These are phyloP conservation scores for Lingula anatina DNA, from an alignment of 2,888 invertebrate species.

Conservation along the genomic window DNA sequence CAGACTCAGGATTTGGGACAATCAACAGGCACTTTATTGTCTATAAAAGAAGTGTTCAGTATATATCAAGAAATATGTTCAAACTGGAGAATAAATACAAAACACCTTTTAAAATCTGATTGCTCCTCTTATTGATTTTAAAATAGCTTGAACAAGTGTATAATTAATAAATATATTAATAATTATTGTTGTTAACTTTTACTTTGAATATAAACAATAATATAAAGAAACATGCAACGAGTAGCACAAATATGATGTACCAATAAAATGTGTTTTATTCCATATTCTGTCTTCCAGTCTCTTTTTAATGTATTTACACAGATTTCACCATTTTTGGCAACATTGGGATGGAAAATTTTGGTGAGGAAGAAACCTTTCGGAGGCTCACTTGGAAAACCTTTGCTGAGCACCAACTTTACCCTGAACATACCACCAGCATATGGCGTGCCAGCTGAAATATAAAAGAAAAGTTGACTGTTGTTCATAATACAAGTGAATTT, in stretches of 20 bases:
- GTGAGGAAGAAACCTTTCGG: constrained; percentile 90
- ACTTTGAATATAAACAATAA: too few species aligned
- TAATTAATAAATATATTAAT: too few species aligned
- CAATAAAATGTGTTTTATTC: constrained; percentile 88
- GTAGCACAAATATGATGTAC: too few species aligned
- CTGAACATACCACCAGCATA: constrained; percentile 84
- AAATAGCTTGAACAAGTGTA: too few species aligned
- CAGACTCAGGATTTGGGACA: constrained; percentile 95
- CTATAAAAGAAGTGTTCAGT: constrained; percentile 56
- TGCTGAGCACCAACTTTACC: constrained; percentile 82
- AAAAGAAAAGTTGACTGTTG: too few species aligned
- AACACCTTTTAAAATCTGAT: too few species aligned
- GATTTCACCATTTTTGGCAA: constrained; percentile 85
- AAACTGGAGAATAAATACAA: too few species aligned
- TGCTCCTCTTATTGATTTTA: too few species aligned
- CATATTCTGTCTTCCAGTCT: constrained; percentile 94
- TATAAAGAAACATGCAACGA: too few species aligned
- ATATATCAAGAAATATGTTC: too few species aligned
- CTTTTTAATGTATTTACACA: constrained; percentile 94
- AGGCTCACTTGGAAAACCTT: constrained; percentile 86
- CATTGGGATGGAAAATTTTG: constrained; percentile 96
- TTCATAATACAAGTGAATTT: too few species aligned
- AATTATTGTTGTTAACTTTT: too few species aligned
- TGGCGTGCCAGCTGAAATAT: constrained; percentile 74
- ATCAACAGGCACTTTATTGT: constrained; percentile 92